phyloP scores from a whole-genome alignment of 2,113 vertebrate species.

The Pomatorhinus ruficollis region DNA sequence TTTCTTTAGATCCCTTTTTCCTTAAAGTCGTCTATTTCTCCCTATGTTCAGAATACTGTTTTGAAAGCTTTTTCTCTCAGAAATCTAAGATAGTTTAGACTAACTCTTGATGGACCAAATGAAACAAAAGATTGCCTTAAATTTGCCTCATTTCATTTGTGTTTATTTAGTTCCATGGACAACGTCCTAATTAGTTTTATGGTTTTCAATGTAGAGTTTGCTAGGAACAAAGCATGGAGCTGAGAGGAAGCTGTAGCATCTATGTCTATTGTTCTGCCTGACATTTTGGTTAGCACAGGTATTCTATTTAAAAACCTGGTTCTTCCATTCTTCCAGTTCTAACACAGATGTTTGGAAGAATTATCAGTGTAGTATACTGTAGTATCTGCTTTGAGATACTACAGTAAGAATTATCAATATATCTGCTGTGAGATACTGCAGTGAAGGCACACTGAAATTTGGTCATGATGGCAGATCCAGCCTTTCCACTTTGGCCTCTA shows the following conservation, averaged over 20 bases:
- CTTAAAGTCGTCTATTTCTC: background rate
- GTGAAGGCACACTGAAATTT: background rate
- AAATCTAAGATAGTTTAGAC: background rate
- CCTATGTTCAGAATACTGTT: background rate
- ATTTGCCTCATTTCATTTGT: background rate
- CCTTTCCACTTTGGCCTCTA: background rate
- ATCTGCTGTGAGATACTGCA: background rate
- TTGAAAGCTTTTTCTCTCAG: background rate
- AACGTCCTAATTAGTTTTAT: background rate
- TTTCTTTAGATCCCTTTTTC: background rate
- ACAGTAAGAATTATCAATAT: background rate
- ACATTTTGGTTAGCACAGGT: background rate
- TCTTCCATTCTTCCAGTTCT: background rate
- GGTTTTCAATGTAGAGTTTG: background rate
- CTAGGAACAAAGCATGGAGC: rapidly evolving
- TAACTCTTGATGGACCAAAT: background rate
- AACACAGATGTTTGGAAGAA: background rate
- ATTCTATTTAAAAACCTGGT: background rate
- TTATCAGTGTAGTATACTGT: background rate
- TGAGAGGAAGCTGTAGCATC: background rate
- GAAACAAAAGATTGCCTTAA: background rate
- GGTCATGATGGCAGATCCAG: background rate
- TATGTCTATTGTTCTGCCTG: background rate
- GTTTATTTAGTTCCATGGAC: background rate
- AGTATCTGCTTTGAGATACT: background rate